Conservation (phyloP, 2,888 invertebrate genomes). For the Pandemis cinnamomeana region DNA sequence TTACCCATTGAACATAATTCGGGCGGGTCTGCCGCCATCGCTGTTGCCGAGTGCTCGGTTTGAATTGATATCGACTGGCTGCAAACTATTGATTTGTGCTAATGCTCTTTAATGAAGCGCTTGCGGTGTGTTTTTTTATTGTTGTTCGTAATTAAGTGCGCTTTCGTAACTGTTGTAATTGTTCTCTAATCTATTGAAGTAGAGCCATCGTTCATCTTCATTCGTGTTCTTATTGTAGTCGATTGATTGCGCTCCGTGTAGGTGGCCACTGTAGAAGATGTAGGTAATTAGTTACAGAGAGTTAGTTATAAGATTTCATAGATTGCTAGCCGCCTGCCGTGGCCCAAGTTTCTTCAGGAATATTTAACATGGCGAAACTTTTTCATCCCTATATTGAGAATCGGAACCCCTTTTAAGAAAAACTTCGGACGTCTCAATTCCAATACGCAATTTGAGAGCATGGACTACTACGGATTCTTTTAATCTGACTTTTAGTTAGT, state of each 20-base stretch:
- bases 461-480: not conserved
- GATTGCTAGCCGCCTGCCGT: constrained; percentile 66
- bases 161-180: not conserved
- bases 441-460: constrained; percentile 7
- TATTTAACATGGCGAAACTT: constrained; percentile 78
- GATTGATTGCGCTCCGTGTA: not conserved
- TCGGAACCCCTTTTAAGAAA: constrained; percentile 66
- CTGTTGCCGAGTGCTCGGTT: constrained; percentile 67
- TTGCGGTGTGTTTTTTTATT: constrained; percentile 7
- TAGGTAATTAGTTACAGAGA: constrained; percentile 15
- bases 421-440: constrained; percentile 22
- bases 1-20: constrained; percentile 84
- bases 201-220: not conserved
- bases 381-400: constrained; percentile 69
- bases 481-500: not conserved
- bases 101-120: constrained; percentile 30
- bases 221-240: not conserved
- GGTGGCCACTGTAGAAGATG: not conserved
- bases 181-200: not conserved
- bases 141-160: not conserved
- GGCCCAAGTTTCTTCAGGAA: constrained; percentile 60
- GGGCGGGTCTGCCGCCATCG: constrained; percentile 70
- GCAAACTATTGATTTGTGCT: constrained; percentile 47
- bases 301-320: constrained; percentile 59
- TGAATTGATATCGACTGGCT: constrained; percentile 63